Conservation (phyloP, 2,888 invertebrate genomes). For the Scotopteryx bipunctaria region DNA sequence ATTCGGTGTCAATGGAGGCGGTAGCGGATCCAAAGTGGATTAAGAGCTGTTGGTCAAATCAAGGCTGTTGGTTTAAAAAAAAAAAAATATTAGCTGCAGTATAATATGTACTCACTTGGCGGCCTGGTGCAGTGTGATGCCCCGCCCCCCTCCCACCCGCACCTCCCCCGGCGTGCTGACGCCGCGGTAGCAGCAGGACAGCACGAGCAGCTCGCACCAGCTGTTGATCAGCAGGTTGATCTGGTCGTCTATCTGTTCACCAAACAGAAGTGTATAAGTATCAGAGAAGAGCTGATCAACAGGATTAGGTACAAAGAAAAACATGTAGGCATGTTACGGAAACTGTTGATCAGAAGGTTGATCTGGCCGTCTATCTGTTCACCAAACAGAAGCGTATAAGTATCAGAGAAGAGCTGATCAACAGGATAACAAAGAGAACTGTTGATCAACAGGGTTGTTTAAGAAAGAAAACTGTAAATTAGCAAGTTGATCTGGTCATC, state of each 20-base stretch:
- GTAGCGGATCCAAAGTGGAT: neutral
- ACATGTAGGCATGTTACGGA: no score
- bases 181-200: constrained; percentile 97
- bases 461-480: no score
- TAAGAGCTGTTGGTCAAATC: no score
- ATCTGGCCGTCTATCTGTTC: constrained; percentile 98
- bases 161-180: constrained; percentile 95
- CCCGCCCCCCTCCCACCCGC: constrained; percentile 83
- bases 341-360: constrained; percentile 97
- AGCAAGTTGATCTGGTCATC: constrained; percentile 98
- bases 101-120: constrained; percentile 74
- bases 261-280: no score
- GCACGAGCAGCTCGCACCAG: constrained; percentile 96
- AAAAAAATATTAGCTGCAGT: no score
- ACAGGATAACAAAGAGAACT: no score
- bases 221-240: constrained; percentile 98
- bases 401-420: no score
- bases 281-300: no score
- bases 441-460: no score
- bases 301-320: no score
- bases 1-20: no score
- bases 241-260: constrained; percentile 96
- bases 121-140: constrained; percentile 77
- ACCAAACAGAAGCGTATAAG: neutral
- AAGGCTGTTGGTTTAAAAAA: no score